Conservation (phyloP, 2,113 vertebrate species). For the Mystacornis crossleyi region DNA sequence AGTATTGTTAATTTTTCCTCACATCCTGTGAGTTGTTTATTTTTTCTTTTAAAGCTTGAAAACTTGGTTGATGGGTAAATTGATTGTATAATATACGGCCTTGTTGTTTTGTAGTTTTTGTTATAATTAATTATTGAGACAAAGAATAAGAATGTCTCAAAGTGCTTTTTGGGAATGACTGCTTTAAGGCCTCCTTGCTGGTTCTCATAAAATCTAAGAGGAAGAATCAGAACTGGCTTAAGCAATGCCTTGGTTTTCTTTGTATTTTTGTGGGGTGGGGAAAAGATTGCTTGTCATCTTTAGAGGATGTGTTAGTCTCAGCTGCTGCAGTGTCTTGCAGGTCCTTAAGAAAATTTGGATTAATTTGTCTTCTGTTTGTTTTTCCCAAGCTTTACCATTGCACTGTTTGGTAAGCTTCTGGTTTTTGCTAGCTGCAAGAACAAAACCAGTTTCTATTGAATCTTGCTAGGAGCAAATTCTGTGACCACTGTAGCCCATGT, state of each 20-base stretch:
- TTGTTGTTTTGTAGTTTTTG: not conserved
- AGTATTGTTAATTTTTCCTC: constrained; percentile 38
- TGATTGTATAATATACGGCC: not conserved
- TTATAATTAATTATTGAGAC: not conserved
- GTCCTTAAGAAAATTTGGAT: not conserved
- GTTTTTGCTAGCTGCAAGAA: not conserved
- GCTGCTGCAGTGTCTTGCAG: not conserved
- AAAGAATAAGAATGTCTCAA: not conserved
- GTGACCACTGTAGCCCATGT: not conserved
- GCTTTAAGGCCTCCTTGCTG: not conserved
- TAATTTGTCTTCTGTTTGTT: not conserved
- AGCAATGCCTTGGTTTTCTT: not conserved
- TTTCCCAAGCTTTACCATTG: not conserved
- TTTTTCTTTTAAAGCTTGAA: not conserved
- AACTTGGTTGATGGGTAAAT: not conserved
- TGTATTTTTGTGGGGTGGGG: not conserved
- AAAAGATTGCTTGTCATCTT: not conserved
- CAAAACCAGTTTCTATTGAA: not conserved
- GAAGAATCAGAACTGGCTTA: not conserved
- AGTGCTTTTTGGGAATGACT: not conserved
- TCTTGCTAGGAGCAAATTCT: not conserved
- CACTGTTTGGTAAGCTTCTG: not conserved
- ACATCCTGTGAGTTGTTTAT: fast-evolving
- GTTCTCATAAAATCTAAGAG: not conserved
- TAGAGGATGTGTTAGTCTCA: not conserved